Base-by-base conservation (phyloP, 2,113 vertebrate genomes). In the Pseudorhombus dupliciocellatus region DNA sequence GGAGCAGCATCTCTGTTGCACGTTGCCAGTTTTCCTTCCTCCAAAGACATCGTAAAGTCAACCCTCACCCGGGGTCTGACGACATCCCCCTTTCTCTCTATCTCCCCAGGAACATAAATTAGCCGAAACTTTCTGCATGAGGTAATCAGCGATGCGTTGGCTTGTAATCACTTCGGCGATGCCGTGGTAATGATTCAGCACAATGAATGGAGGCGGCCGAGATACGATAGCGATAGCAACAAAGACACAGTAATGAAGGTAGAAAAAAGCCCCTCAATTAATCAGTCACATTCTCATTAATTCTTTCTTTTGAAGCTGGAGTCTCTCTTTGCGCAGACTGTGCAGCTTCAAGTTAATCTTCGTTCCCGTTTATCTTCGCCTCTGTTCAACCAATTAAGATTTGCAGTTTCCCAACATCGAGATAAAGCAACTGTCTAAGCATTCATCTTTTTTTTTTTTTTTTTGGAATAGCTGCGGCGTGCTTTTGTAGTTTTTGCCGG, bases 331-430 rank as follows among this genome's bases (percentile, higher is more conserved):
- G 57, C 54, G 58, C 40, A 59, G 48, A 37, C 68, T 52, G 37
- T 66, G 84, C 60, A 57, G 60, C 62, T 62, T 68, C 57, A 74
- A 84, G 81, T 79, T 25, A 69, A 80, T 80, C 74, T 71, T 74
- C 57, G 56, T 62, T 71, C 37, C 24, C 4, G 16, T 50, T 81
- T 81, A 75, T 84, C 77, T 75, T 22, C 56, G 31, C 46, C 20
- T 75, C 82, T 81, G 73, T 73, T 84, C 18, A 55, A 68, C 65
- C 54, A 81, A 83, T 87, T 86, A 81, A n/a, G 48, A 77, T 54
- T 79, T 85, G 7, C 48, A 46, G n/a, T 77, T 84, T 82, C 55
- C 73, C 65, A 62, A 42, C 58, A 54, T 72, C 70, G 59, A 70
- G 70, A 79, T 70, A 81, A 78, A 76, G 55, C 31, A 30, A 70